Percentiles rank a stretch among this genome's conserved stretches.
These are phyloP conservation scores for Phenganax stokvisi DNA, from an alignment of 92 coral and sea anemone species.

Conservation along the genomic window DNA sequence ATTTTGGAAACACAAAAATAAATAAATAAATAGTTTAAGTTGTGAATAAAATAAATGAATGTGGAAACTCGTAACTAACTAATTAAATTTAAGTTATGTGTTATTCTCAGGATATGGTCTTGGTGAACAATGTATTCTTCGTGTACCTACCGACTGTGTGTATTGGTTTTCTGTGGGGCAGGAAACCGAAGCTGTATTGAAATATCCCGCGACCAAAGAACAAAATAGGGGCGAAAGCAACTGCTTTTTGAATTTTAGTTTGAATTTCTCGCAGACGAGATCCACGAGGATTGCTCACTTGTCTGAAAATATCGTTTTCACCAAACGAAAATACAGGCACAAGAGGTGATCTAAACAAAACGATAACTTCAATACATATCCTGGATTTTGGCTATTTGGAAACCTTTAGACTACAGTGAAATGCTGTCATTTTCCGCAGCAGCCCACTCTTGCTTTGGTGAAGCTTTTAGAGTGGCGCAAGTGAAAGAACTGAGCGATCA, in stretches of 20 bases:
- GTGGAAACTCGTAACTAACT: no score
- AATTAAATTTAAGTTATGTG: no score
- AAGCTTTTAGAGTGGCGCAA: no score
- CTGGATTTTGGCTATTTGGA: background rate
- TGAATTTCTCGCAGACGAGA: conserved; percentile 85
- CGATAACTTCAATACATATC: background rate
- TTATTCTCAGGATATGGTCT: background rate
- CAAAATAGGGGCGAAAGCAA: conserved; percentile 89
- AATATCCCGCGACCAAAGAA: conserved; percentile 88
- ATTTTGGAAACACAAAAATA: no score
- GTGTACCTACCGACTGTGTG: conserved; percentile 72
- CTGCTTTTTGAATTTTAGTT: conserved; percentile 68
- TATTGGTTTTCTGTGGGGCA: conserved; percentile 87
- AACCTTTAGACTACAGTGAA: background rate
- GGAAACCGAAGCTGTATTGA: conserved; percentile 79
- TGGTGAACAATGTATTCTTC: background rate
- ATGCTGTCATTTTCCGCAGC: background rate
- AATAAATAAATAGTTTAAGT: no score
- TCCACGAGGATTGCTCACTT: conserved; percentile 87
- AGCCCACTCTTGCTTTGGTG: no score
- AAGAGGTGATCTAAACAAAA: conserved; percentile 64
- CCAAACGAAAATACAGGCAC: conserved; percentile 95
- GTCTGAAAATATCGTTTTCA: conserved; percentile 85
- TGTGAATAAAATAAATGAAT: no score
- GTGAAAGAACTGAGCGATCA: no score